Conservation (phyloP, 2,113 vertebrate species). For the Malurus cyaneus region DNA sequence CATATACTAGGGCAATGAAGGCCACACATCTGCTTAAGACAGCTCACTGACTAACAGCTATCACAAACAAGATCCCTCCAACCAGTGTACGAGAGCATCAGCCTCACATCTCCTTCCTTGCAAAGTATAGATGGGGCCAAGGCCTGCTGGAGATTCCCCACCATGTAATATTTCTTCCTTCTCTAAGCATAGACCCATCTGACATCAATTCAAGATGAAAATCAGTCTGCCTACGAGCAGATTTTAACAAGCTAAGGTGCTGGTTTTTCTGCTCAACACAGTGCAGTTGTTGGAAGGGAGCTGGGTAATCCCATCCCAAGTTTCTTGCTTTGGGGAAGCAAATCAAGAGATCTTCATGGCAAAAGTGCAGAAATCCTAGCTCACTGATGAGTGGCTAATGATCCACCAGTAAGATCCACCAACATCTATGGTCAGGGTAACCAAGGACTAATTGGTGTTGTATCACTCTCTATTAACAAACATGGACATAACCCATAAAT, state of each 20-base stretch:
- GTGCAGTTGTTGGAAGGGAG: neutral
- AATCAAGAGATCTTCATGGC: neutral
- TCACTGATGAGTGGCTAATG: neutral
- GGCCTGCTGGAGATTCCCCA: neutral
- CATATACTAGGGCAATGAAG: conserved; percentile 44
- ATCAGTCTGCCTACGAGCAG: neutral
- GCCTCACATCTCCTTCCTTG: neutral
- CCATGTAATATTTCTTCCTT: neutral
- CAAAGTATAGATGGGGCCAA: neutral
- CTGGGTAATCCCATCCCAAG: neutral
- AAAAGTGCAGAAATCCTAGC: neutral
- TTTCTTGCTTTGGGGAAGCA: neutral
- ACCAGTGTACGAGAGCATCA: neutral
- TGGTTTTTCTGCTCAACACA: neutral
- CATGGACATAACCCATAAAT: neutral
- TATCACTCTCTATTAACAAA: neutral
- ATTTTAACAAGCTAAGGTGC: neutral
- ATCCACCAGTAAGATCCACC: neutral
- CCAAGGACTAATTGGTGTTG: neutral
- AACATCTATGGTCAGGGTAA: accelerated
- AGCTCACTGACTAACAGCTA: conserved; percentile 18
- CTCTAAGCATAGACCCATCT: neutral
- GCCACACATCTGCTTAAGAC: conserved; percentile 48
- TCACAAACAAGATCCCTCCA: neutral
- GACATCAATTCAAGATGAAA: neutral